Percentiles rank a stretch among this genome's conserved stretches.
Evolutionary conservation across 2,888 invertebrate genomes (phyloP).

Genomic region (Hyles lineata): DNA sequence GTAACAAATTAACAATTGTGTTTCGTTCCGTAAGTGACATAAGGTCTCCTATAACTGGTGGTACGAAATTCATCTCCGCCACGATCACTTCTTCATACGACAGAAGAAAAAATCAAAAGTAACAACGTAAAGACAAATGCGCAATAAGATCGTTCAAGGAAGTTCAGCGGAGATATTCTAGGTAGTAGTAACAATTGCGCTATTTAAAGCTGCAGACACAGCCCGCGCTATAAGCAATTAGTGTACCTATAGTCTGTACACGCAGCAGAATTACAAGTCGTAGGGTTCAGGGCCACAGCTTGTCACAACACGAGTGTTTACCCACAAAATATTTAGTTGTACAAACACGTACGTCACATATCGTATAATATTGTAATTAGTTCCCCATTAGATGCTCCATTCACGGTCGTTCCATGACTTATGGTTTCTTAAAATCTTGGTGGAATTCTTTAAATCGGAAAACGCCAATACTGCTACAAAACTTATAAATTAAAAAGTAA

Average conservation of each 20-base stretch:
- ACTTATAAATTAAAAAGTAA: no score
- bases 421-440: slow-evolving; percentile 2
- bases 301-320: slow-evolving; percentile 56
- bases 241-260: slow-evolving; percentile 53
- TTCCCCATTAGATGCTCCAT: slow-evolving; percentile 19
- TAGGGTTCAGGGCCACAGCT: slow-evolving; percentile 66
- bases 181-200: slow-evolving; percentile 48
- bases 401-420: slow-evolving; percentile 34
- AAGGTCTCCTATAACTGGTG: no score
- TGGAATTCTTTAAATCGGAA: no score
- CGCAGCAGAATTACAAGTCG: slow-evolving; percentile 58
- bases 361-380: slow-evolving; percentile 34
- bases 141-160: slow-evolving; percentile 43
- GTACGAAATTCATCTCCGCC: no score
- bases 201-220: slow-evolving; percentile 50
- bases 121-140: slow-evolving; percentile 35
- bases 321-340: slow-evolving; percentile 58
- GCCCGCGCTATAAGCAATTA: slow-evolving; percentile 46
- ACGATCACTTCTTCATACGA: not conserved
- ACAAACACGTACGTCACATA: slow-evolving; percentile 55
- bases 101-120: not conserved
- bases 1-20: no score
- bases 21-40: no score
- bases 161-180: slow-evolving; percentile 53
- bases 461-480: not conserved